Conservation (phyloP, 2,113 vertebrate genomes). For the Hippocampus barbouri region DNA sequence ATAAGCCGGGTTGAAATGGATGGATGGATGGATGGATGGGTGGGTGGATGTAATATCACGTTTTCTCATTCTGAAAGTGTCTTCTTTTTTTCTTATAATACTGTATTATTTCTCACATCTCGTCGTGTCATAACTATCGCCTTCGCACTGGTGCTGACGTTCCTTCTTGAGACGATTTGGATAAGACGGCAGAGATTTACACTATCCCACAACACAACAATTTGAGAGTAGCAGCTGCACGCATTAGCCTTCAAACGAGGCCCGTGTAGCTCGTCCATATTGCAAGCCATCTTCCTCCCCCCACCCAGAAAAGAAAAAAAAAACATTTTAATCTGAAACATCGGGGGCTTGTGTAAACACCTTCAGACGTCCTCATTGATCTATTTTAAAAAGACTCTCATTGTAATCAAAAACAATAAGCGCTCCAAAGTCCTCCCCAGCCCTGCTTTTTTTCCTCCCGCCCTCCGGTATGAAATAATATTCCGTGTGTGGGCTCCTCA, state of each 20-base stretch:
- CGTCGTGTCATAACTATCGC: too few species aligned
- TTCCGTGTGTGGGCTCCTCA: conserved; percentile 91
- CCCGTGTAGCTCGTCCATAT: not conserved
- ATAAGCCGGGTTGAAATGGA: too few species aligned
- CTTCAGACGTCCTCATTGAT: conserved; percentile 31
- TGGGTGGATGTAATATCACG: too few species aligned
- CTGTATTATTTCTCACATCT: too few species aligned
- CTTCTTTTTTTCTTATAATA: too few species aligned
- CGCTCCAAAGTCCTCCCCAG: conserved; percentile 78
- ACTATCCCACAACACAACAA: not conserved
- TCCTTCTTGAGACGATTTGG: not conserved
- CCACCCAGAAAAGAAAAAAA: not conserved
- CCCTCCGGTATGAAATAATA: conserved; percentile 93
- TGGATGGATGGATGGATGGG: too few species aligned
- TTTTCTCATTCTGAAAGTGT: too few species aligned
- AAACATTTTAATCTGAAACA: conserved; percentile 1
- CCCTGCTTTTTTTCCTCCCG: not conserved
- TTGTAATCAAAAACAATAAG: conserved; percentile 99
- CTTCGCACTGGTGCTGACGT: too few species aligned
- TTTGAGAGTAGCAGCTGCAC: not conserved
- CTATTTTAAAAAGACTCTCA: conserved; percentile 72
- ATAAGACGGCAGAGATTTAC: not conserved
- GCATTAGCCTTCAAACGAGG: not conserved
- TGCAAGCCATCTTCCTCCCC: not conserved
- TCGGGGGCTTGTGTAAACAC: conserved; percentile 7